A percentile compares a stretch with the other conserved stretches of the same genome.
Conservation (phyloP, 1,140 invertebrate genomes). For the Drosophila littoralis region DNA sequence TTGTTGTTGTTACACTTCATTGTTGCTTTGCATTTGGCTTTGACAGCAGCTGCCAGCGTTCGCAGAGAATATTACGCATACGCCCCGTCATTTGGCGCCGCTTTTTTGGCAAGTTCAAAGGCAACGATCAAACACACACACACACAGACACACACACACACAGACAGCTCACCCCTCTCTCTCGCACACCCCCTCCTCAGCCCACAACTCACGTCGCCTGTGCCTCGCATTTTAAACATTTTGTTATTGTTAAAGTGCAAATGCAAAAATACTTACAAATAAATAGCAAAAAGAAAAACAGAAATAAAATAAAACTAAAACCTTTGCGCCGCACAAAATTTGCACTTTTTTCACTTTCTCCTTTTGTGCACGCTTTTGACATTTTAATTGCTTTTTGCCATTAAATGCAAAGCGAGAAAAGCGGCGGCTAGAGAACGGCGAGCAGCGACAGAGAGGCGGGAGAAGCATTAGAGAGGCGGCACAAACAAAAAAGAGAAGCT, state of each 20-base stretch:
- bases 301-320: constrained; percentile 17
- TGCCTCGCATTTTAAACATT: constrained; percentile 56
- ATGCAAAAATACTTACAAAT: constrained; percentile 31
- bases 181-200: neutral
- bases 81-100: constrained; percentile 2
- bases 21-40: constrained; percentile 25
- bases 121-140: constrained; percentile 10
- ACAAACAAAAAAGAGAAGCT: too few relatives aligned
- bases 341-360: constrained; percentile 80
- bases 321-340: constrained; percentile 57
- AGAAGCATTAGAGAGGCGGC: neutral
- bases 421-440: constrained; percentile 7
- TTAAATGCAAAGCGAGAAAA: constrained; percentile 56
- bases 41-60: constrained; percentile 1
- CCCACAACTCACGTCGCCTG: constrained; percentile 6
- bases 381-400: constrained; percentile 81
- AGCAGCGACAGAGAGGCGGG: neutral
- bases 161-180: neutral
- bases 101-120: constrained; percentile 39
- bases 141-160: neutral
- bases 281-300: constrained; percentile 31
- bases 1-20: neutral
- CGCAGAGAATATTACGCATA: constrained; percentile 56
- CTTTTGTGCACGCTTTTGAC: constrained; percentile 82
- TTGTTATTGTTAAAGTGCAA: constrained; percentile 74